phyloP scores from a whole-genome alignment of 2,113 vertebrate species.

The Vulpes vulpes region DNA sequence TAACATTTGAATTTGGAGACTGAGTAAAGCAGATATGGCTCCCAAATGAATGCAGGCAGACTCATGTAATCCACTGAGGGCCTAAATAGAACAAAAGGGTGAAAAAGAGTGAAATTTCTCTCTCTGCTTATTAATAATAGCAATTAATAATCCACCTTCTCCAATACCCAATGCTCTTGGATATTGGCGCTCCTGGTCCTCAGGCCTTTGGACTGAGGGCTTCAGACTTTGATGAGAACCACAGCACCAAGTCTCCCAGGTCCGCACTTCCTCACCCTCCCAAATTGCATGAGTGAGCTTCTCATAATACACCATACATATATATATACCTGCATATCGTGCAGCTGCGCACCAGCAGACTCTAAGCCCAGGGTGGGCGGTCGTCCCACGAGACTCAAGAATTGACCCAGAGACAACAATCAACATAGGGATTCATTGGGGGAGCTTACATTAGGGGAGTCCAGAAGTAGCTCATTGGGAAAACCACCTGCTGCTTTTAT shows the following conservation, averaged over 20 bases:
- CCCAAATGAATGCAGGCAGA: not conserved
- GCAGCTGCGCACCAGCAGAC: not conserved
- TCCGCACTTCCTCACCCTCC: not conserved
- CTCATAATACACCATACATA: not conserved
- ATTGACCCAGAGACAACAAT: not conserved
- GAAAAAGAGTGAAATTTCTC: not conserved
- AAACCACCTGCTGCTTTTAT: not conserved
- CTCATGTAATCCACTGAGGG: not conserved
- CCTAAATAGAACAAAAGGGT: not conserved
- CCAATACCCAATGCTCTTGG: not conserved
- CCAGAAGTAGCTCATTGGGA: not conserved
- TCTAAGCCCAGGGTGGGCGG: not conserved
- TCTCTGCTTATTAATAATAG: not conserved
- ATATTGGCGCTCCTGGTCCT: not conserved
- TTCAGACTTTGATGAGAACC: too few species aligned
- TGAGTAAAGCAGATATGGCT: not conserved
- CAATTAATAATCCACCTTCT: too few species aligned
- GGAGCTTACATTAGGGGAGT: not conserved
- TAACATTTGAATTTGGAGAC: not conserved
- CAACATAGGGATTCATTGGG: not conserved
- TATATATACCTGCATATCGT: not conserved
- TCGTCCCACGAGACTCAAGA: not conserved
- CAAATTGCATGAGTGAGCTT: not conserved
- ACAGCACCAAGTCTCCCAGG: not conserved
- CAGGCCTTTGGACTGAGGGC: not conserved